These are phyloP conservation scores for Chloroclystis v-ata DNA, from an alignment of 2,888 invertebrate species.

Conservation along the genomic window DNA sequence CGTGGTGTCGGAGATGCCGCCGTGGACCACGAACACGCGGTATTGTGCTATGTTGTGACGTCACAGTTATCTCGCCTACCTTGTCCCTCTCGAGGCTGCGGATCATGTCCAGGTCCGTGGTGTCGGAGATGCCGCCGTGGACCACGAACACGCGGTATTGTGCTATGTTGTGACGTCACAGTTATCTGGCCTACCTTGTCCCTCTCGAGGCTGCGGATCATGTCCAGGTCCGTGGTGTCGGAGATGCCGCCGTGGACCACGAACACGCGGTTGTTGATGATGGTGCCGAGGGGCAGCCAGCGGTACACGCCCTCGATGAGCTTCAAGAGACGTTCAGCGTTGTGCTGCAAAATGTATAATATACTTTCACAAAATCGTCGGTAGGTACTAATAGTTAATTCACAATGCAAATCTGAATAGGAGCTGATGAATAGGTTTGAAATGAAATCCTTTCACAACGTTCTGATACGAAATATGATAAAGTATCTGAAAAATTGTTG, in stretches of 20 bases:
- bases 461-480: too few species aligned
- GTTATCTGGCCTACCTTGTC: constrained; percentile 84
- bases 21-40: constrained; percentile 93
- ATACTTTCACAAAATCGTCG: neutral
- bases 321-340: constrained; percentile 86
- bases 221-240: constrained; percentile 89
- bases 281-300: constrained; percentile 93
- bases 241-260: constrained; percentile 97
- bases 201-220: constrained; percentile 87
- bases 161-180: neutral
- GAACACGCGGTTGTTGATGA: constrained; percentile 92
- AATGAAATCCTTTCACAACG: too few species aligned
- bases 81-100: constrained; percentile 89
- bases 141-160: constrained; percentile 91
- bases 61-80: constrained; percentile 69
- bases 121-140: constrained; percentile 95
- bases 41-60: constrained; percentile 38
- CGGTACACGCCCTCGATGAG: constrained; percentile 94
- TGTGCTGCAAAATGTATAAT: constrained; percentile 77
- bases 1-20: constrained; percentile 93
- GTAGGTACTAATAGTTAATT: too few species aligned
- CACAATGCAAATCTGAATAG: too few species aligned
- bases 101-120: constrained; percentile 89
- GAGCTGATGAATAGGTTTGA: too few species aligned
- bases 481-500: too few species aligned